These are phyloP conservation scores for Gymnopithys bicolor DNA, from an alignment of 2,797 vertebrate genomes.

Conservation along the genomic window DNA sequence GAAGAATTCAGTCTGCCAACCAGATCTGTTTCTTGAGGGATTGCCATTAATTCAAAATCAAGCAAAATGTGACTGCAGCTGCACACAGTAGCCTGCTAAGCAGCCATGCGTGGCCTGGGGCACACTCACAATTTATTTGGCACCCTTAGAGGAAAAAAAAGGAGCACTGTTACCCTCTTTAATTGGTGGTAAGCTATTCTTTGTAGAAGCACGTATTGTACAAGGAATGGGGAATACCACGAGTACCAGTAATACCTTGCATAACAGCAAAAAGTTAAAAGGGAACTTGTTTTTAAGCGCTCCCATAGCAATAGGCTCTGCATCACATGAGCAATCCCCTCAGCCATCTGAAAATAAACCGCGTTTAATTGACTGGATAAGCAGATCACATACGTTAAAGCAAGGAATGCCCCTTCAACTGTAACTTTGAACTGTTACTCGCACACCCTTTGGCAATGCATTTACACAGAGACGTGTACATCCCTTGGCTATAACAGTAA, in stretches of 20 bases:
- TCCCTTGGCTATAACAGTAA: conserved; percentile 76
- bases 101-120: not conserved
- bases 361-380: conserved; percentile 63
- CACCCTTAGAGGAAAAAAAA: not conserved
- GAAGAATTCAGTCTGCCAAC: not conserved
- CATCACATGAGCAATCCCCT: conserved; percentile 58
- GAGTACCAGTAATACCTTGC: conserved; percentile 69
- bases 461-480: conserved; percentile 58
- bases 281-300: conserved; percentile 51
- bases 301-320: conserved; percentile 21
- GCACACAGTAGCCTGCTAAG: not conserved
- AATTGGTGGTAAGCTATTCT: conserved; percentile 39
- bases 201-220: conserved; percentile 46
- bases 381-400: conserved; percentile 64
- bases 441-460: conserved; percentile 52
- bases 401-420: conserved; percentile 73
- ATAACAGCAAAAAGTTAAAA: conserved; percentile 68
- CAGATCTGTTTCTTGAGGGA: not conserved
- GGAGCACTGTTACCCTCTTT: not conserved
- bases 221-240: conserved; percentile 63
- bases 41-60: not conserved
- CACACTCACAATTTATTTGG: not conserved
- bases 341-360: conserved; percentile 52
- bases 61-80: not conserved
- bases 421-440: conserved; percentile 68